Conservation (phyloP, 2,113 vertebrate species). For the Mus spicilegus region DNA sequence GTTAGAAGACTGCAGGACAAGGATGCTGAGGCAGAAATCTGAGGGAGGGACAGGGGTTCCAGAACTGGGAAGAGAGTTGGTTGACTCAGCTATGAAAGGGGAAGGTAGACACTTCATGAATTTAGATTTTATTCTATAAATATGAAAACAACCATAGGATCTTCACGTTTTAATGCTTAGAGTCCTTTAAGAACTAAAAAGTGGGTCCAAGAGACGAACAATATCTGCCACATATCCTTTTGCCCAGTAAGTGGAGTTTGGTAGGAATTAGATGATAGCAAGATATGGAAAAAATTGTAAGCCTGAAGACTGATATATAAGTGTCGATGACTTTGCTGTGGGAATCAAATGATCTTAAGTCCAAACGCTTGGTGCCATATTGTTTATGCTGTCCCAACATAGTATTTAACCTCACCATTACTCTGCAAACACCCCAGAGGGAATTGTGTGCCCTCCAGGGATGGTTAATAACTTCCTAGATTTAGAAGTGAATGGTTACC, state of each 20-base stretch:
- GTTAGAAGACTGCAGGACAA: too few species aligned
- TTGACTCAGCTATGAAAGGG: background rate
- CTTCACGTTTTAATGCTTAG: background rate
- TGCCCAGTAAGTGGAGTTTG: background rate
- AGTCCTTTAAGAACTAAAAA: constrained; percentile 5
- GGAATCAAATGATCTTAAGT: background rate
- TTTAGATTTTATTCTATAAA: constrained; percentile 6
- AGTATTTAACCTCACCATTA: background rate
- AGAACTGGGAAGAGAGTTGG: background rate
- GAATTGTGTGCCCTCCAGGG: background rate
- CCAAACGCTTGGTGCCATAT: background rate
- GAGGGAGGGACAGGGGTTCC: background rate
- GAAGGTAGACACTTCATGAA: background rate
- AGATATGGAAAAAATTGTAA: background rate
- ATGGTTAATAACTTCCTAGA: background rate
- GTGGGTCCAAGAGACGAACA: background rate
- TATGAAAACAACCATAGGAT: background rate
- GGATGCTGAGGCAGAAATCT: background rate
- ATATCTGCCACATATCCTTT: background rate
- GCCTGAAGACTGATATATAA: background rate
- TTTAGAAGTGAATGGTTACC: background rate
- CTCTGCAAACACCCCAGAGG: too few species aligned
- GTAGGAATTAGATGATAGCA: background rate
- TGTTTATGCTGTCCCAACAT: background rate
- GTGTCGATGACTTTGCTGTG: background rate